Percentiles rank a stretch among this genome's conserved stretches.
Conservation (phyloP, 2,797 vertebrate genomes). For the Dicrostonyx torquatus region DNA sequence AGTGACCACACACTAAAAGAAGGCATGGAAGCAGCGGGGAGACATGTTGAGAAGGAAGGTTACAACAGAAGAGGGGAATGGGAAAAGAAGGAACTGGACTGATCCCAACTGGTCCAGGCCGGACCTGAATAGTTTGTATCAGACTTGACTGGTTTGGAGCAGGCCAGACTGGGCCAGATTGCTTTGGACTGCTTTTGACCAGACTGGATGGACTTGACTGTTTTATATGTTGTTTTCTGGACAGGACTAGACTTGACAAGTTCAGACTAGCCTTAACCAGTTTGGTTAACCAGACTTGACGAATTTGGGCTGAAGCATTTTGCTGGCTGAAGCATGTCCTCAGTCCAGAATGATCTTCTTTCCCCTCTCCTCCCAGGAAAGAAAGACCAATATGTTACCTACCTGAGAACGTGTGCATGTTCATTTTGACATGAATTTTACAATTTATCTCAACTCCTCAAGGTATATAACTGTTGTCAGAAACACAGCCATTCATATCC, state of each 20-base stretch:
- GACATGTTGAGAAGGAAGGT: not conserved
- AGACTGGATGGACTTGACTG: not conserved
- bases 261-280: not conserved
- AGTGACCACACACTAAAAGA: not conserved
- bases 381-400: not conserved
- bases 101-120: not conserved
- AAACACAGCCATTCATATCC: not conserved
- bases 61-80: not conserved
- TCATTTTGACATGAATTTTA: not conserved
- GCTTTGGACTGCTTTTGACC: not conserved
- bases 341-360: not conserved
- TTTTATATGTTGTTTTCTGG: not conserved
- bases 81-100: not conserved
- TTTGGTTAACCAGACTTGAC: not conserved
- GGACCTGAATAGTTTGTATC: not conserved
- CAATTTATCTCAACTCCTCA: not conserved
- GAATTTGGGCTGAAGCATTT: not conserved
- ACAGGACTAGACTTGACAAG: not conserved
- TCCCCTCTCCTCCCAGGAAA: not conserved
- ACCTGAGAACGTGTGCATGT: not conserved
- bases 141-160: not conserved
- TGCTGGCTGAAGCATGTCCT: not conserved
- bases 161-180: not conserved
- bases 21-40: not conserved
- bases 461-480: not conserved